Conservation (phyloP, 2,888 invertebrate species). For the Yponomeuta malinellus region DNA sequence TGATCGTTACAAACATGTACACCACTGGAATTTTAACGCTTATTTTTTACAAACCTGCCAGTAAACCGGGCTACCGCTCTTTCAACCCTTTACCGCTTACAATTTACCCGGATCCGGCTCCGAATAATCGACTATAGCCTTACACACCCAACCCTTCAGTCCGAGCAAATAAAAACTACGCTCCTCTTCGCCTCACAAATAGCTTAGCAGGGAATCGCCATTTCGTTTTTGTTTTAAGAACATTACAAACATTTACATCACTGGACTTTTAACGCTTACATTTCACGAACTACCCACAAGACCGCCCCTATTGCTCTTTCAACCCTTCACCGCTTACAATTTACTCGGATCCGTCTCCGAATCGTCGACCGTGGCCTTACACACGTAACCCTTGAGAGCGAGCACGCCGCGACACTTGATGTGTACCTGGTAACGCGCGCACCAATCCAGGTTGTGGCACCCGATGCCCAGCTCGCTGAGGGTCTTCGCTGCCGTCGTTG, state of each 20-base stretch:
- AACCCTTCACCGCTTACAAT: neutral
- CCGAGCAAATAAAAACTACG: conserved; percentile 74
- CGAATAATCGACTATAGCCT: conserved; percentile 48
- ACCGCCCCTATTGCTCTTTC: neutral
- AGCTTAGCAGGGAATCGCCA: no score
- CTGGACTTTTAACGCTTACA: neutral
- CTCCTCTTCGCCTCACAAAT: no score
- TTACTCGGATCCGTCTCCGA: conserved; percentile 21
- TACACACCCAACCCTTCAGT: conserved; percentile 89
- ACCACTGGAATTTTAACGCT: neutral
- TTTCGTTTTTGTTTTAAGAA: no score
- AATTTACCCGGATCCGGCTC: conserved; percentile 16
- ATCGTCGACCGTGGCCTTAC: conserved; percentile 55
- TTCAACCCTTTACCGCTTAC: no score
- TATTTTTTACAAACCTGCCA: neutral
- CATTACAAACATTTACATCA: no score
- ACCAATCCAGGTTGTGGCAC: conserved; percentile 81
- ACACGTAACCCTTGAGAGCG: conserved; percentile 91
- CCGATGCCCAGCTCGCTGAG: conserved; percentile 64
- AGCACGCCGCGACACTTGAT: conserved; percentile 94
- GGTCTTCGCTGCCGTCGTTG: conserved; percentile 71
- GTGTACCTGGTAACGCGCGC: conserved; percentile 90
- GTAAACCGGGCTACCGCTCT: neutral
- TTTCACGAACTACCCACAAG: neutral
- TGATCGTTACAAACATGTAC: no score